Base-by-base conservation (phyloP, 2,113 vertebrate species). In the Sylvietta virens region DNA sequence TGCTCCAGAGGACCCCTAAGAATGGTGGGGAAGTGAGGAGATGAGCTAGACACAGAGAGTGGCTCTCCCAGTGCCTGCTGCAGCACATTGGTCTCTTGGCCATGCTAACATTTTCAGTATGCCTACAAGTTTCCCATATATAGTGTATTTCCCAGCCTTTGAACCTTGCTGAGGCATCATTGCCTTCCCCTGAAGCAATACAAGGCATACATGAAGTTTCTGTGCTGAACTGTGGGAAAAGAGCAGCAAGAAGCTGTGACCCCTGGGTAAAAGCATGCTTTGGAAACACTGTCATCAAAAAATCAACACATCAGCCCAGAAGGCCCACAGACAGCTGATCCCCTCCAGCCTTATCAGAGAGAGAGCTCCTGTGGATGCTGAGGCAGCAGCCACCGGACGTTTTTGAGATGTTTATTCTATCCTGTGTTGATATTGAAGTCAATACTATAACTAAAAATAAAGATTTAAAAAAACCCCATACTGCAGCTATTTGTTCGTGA, bases 221-320 rank as follows among this genome's bases (percentile, higher is more conserved):
- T 69, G 50, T 96, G 85, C 84, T 89, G 80, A 96, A 86, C 97
- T 98, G 97, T 98, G 98, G 97, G 98, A 98, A 98, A 97, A 95
- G 79, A 96, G 79, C 4, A 1, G 73, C 81, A 93, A 97, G 91
- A 92, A 96, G 69, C 86, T 88, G 65, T 95, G 95, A 94, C 90
- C 94, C 73, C 84, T 83, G 81, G 95, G 90, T 95, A 97, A 94
- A 81, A 89, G 86, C 95, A 96, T 78, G 83, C 95, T 96, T 97
- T 93, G 92, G 93, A 95, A 97, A 86, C 92, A 92, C 95, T 21
- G 62, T 97, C 96, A 97, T 72, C 33, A 2, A 92, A 97, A 98
- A 96, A 95, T 96, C 97, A 97, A 92, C 96, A 97, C 94, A 81
- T 94, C 89, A 94, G 85, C 78, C 69, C 53, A 94, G 94, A 96